Base-by-base conservation (phyloP, 2,797 vertebrate species). In the Meriones psammophilus region DNA sequence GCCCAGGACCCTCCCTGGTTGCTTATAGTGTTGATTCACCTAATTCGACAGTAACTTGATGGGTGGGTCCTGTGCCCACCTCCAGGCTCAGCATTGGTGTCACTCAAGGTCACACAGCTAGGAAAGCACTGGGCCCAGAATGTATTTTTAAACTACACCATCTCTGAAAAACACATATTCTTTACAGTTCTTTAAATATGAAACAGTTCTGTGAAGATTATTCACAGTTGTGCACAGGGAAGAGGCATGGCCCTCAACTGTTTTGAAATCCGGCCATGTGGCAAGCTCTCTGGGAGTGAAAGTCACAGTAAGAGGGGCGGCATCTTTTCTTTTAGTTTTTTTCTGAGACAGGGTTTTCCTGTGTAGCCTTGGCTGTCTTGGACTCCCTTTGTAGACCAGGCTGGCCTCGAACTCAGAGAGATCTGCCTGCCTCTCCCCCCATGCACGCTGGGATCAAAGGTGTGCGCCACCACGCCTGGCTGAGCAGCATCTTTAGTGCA, bases 141-240 rank as follows among this genome's bases (percentile, higher is more conserved):
- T 62, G 76, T 20, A 66, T 76, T 94, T 22, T 93, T 87, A 71
- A 93, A 64, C 33, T 74, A 24, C 33, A 22, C 4, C 36, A 5
- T 83, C 50, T 94, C 78, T 79, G 50, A 74, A 93, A 95, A 80
- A 86, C 62, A 93, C 36, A 20, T n/a, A 71, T 30, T 85, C n/a
- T 88, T 88, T 81, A 81, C 9, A 79, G 42, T 26, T 84, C 46
- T 86, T 94, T 92, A 84, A 79, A 88, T 20, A 26, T 20, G 64
- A 73, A 66, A 78, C 28, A 89, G 30, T 71, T 24, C 74, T 66
- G 36, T 88, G 88, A 73, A 77, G 64, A 73, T 73, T 36, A 69
- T 74, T 94, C 78, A 91, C 60, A 91, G 54, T 5, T 26, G n/a
- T 76, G 42, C 39, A 22, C 14, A 80, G 33, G 24, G 66, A 42